These are phyloP conservation scores for Tholera decimalis DNA, from an alignment of 2,888 invertebrate species.

Conservation along the genomic window DNA sequence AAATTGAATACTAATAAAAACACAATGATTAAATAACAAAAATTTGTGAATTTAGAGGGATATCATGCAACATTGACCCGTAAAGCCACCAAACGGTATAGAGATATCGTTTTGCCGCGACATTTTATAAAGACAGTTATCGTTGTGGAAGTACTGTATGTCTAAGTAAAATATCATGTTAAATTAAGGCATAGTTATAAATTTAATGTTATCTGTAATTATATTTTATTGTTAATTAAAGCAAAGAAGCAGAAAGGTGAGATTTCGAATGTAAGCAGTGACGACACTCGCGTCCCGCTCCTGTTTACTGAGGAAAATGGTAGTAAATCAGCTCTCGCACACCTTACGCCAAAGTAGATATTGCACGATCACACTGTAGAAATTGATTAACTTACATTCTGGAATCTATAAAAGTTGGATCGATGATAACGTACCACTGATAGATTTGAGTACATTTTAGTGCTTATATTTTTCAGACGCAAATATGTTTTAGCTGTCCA, in stretches of 20 bases:
- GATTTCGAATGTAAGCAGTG: conserved; percentile 81
- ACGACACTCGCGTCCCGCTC: conserved; percentile 77
- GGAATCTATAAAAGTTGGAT: conserved; percentile 33
- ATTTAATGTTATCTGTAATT: conserved; percentile 55
- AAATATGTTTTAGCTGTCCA: conserved; percentile 38
- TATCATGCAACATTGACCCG: conserved; percentile 6
- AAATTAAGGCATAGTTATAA: conserved; percentile 50
- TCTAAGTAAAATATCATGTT: conserved; percentile 46
- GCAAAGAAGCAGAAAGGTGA: conserved; percentile 88
- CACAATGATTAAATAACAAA: conserved; percentile 16
- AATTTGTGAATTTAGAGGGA: conserved; percentile 25
- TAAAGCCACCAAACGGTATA: conserved; percentile 36
- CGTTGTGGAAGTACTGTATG: conserved; percentile 41
- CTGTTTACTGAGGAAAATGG: conserved; percentile 82
- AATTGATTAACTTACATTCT: conserved; percentile 42
- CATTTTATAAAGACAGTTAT: conserved; percentile 42
- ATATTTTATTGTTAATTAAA: conserved; percentile 84
- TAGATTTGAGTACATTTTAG: conserved; percentile 38
- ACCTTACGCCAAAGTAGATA: conserved; percentile 49
- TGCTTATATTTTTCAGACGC: conserved; percentile 43
- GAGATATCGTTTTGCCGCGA: conserved; percentile 51
- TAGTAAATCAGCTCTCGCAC: conserved; percentile 74
- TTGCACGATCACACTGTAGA: conserved; percentile 54
- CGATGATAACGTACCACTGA: conserved; percentile 25
- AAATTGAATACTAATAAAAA: conserved; percentile 20